phyloP scores from a whole-genome alignment of 2,888 invertebrate species.

The Philereme vetulata region DNA sequence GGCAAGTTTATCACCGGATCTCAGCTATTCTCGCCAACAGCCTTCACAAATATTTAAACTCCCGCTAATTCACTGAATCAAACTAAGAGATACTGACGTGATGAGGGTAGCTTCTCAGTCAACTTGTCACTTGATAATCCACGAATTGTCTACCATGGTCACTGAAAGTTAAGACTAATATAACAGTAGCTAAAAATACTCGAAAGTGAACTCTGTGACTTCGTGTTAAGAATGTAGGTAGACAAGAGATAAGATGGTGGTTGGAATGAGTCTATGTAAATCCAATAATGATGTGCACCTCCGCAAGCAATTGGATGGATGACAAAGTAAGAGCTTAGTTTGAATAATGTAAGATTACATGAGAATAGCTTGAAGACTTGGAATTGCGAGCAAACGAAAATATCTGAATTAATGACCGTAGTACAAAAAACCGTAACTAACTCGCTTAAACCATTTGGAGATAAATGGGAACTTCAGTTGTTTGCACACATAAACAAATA shows the following conservation, averaged over 20 bases:
- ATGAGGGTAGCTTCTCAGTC: constrained; percentile 34
- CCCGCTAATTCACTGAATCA: constrained; percentile 16
- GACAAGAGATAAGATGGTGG: neutral
- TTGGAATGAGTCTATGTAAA: neutral
- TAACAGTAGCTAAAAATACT: neutral
- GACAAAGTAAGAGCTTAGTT: neutral
- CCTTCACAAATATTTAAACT: constrained; percentile 14
- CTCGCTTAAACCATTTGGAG: too few species aligned
- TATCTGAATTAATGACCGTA: too few species aligned
- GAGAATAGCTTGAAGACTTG: too few species aligned
- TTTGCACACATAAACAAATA: too few species aligned
- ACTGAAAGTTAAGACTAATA: neutral
- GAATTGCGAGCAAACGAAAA: too few species aligned
- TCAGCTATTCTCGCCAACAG: neutral
- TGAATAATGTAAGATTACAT: too few species aligned
- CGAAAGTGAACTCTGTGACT: constrained; percentile 11
- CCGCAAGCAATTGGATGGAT: neutral
- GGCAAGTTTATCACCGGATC: neutral
- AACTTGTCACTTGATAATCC: constrained; percentile 41
- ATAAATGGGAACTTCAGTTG: too few species aligned
- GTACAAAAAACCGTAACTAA: too few species aligned
- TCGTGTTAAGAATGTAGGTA: constrained; percentile 8
- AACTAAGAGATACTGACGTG: constrained; percentile 29
- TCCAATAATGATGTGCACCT: neutral
- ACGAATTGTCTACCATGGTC: constrained; percentile 33